Base-by-base conservation (phyloP, 2,888 invertebrate genomes). In the Hypomecis punctinalis region DNA sequence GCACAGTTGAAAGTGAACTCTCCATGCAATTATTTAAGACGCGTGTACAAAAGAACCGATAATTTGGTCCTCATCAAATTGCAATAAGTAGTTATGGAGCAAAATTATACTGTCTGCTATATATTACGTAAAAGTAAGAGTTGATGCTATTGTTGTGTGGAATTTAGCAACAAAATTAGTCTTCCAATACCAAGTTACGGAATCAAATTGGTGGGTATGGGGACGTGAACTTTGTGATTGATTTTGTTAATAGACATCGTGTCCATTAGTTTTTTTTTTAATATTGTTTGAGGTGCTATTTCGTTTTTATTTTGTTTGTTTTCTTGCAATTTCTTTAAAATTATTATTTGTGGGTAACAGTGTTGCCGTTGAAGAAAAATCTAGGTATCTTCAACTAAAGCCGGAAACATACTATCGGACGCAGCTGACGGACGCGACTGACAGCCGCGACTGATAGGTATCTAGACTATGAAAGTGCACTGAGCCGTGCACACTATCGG, bases 21-120 rank as follows among this genome's bases (percentile, higher is more conserved):
- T 73, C 73, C 74, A 72, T 70, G 76, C 79, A 82, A 86, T 84
- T 81, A 82, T 72, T 71, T 76, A 72, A 66, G 79, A 77, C 74
- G 72, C 70, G 58, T 63, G 69, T 77, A 87, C 84, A 86, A 88
- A 85, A 80, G 67, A 85, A 82, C 79, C 70, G 73, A 80, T 78
- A 85, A 84, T 87, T 85, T 86, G 77, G 79, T 82, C 80, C 73
- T 83, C 82, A 82, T 80, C 76, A 75, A 76, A 56, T 74, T 71
- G 74, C 76, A 76, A 78, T 77, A 71, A 76, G 76, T 68, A 67
- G 73, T 77, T 71, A 77, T 73, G 68, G 68, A 70, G 66, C 66
- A 55, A 74, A 79, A 82, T 82, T 80, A 81, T 76, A 71, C 73
- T 42, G 68, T 60, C 68, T 68, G 62, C 75, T 75, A 81, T 76